A percentile compares a stretch with the other conserved stretches of the same genome.
Conservation (phyloP, 2,797 vertebrate genomes). For the Phrynocephalus vlangalii region DNA sequence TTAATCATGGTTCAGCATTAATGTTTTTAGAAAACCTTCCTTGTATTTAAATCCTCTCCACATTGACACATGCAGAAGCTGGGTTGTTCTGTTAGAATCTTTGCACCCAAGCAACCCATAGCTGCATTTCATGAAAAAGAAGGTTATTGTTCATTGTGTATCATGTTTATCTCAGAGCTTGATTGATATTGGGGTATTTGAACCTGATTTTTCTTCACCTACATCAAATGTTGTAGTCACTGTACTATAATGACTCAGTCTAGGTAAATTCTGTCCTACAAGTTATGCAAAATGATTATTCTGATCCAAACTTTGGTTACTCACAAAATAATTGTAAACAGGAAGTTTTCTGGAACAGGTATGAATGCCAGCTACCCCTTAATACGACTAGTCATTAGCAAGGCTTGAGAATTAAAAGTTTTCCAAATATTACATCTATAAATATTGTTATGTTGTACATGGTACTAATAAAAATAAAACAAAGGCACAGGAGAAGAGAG, state of each 20-base stretch:
- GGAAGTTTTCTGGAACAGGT: neutral
- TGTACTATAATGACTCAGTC: neutral
- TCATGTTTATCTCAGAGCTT: neutral
- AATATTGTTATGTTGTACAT: neutral
- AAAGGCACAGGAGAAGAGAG: too few species aligned
- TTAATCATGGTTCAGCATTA: too few species aligned
- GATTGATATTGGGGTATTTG: neutral
- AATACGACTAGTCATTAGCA: conserved; percentile 7
- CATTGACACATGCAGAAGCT: too few species aligned
- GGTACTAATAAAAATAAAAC: too few species aligned
- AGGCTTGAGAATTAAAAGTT: neutral
- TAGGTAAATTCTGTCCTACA: neutral
- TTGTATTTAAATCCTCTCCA: too few species aligned
- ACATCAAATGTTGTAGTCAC: neutral
- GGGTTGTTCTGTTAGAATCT: neutral
- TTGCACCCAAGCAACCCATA: neutral
- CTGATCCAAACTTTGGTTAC: neutral
- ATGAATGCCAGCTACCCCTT: neutral
- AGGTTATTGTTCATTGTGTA: neutral
- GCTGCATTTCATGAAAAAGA: neutral
- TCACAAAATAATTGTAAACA: conserved; percentile 1
- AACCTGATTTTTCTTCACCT: neutral
- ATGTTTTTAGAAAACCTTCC: too few species aligned
- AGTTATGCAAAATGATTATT: neutral
- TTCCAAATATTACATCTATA: neutral